Percentiles rank a stretch among this genome's conserved stretches.
Conservation (phyloP, 2,113 vertebrate genomes). For the Stigmatopora argus region DNA sequence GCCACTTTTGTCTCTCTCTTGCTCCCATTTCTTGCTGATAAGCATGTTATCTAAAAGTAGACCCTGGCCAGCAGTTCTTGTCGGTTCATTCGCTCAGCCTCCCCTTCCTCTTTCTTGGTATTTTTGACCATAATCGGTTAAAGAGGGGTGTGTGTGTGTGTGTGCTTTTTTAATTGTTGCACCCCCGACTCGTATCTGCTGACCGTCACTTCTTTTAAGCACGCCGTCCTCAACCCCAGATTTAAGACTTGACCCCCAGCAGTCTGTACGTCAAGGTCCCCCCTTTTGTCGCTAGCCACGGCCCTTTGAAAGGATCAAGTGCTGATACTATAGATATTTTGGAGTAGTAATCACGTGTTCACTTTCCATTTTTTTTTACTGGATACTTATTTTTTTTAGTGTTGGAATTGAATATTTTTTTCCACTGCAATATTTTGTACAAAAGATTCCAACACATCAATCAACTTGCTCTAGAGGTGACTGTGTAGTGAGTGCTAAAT, state of each 20-base stretch:
- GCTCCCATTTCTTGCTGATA: slow-evolving; percentile 48
- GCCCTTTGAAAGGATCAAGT: slow-evolving; percentile 35
- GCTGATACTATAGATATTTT: slow-evolving; percentile 21
- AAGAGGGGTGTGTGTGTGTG: not conserved
- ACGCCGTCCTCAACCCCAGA: slow-evolving; percentile 34
- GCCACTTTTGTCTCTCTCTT: slow-evolving; percentile 61
- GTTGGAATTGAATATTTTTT: not conserved
- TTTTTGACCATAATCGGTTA: slow-evolving; percentile 52
- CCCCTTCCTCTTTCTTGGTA: slow-evolving; percentile 22
- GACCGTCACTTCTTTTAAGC: slow-evolving; percentile 66
- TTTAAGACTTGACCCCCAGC: slow-evolving; percentile 31
- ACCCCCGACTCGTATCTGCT: slow-evolving; percentile 49
- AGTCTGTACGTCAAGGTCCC: slow-evolving; percentile 29
- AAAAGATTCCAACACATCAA: too few species aligned
- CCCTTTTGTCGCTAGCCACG: slow-evolving; percentile 47
- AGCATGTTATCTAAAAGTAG: slow-evolving; percentile 60
- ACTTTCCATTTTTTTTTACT: slow-evolving; percentile 30
- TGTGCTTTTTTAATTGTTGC: not conserved
- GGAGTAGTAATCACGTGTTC: slow-evolving; percentile 22
- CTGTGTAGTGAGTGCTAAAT: too few species aligned
- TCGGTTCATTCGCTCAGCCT: slow-evolving; percentile 36
- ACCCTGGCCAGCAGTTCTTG: slow-evolving; percentile 38
- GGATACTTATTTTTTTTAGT: slow-evolving; percentile 18
- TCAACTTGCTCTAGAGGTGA: too few species aligned
- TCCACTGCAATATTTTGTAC: too few species aligned